Evolutionary conservation across 2,797 vertebrate species (phyloP).

Genomic region (Amniataba percoides): DNA sequence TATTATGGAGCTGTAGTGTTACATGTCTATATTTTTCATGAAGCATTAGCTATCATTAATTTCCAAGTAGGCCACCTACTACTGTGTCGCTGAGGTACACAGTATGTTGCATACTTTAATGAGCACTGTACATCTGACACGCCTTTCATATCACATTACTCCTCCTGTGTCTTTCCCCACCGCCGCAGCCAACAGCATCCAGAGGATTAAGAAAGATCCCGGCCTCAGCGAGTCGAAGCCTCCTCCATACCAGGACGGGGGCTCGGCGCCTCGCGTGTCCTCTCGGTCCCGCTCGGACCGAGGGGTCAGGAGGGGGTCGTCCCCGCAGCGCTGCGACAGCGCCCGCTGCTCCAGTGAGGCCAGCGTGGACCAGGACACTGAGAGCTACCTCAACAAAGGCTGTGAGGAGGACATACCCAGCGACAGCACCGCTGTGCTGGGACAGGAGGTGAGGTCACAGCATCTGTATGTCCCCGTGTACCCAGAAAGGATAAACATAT

Average conservation of each 20-base stretch:
- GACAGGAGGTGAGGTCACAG: conserved; percentile 88
- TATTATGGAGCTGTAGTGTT: neutral
- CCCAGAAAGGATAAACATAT: too few relatives aligned
- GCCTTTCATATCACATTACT: conserved; percentile 30
- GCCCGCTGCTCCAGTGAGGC: conserved; percentile 90
- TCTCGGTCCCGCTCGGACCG: conserved; percentile 86
- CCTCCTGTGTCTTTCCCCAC: conserved; percentile 17
- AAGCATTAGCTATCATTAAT: too few relatives aligned
- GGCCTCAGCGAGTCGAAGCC: conserved; percentile 91
- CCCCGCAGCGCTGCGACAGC: conserved; percentile 85
- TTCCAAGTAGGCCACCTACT: too few relatives aligned
- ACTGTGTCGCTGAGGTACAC: conserved; percentile 8
- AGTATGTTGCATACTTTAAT: conserved; percentile 19
- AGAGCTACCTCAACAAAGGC: conserved; percentile 93
- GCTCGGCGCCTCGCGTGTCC: conserved; percentile 76
- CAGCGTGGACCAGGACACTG: conserved; percentile 91
- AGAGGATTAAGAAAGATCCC: conserved; percentile 91
- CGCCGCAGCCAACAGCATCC: conserved; percentile 89
- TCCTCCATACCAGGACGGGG: conserved; percentile 92
- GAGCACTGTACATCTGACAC: conserved; percentile 18
- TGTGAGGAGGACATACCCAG: conserved; percentile 96
- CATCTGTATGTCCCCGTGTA: neutral
- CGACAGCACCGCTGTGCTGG: conserved; percentile 95
- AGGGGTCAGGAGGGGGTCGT: conserved; percentile 85
- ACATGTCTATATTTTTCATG: too few relatives aligned